Percentiles rank a stretch among this genome's conserved stretches.
phyloP scores from a whole-genome alignment of 2,888 invertebrate genomes.

The Pammene fasciana region DNA sequence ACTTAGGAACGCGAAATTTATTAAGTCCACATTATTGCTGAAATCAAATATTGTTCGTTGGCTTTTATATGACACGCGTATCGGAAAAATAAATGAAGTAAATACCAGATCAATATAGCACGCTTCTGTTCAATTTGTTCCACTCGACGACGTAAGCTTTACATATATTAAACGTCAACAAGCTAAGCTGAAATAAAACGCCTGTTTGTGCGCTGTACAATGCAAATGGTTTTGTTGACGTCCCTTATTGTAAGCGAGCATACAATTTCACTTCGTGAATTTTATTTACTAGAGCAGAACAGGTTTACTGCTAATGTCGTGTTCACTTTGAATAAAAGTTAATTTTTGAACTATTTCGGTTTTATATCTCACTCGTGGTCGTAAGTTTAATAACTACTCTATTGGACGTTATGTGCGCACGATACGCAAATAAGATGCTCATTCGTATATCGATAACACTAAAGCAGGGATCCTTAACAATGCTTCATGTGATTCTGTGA shows the following conservation, averaged over 20 bases:
- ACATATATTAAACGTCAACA: slow-evolving; percentile 47
- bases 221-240: slow-evolving; percentile 32
- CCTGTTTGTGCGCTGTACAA: slow-evolving; percentile 32
- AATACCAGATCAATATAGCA: slow-evolving; percentile 38
- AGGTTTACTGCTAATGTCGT: not conserved
- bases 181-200: slow-evolving; percentile 41
- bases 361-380: too few relatives aligned
- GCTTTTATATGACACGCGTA: too few relatives aligned
- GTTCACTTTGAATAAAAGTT: not conserved
- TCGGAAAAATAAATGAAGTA: slow-evolving; percentile 26
- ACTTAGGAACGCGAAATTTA: too few relatives aligned
- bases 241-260: slow-evolving; percentile 22
- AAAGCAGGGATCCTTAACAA: slow-evolving; percentile 57
- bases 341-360: not conserved
- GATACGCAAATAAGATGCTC: slow-evolving; percentile 32
- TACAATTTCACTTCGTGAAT: slow-evolving; percentile 25
- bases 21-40: too few relatives aligned
- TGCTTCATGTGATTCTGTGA: slow-evolving; percentile 54
- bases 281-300: slow-evolving; percentile 12
- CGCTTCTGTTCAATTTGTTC: slow-evolving; percentile 46
- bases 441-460: slow-evolving; percentile 53
- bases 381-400: not conserved
- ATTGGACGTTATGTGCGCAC: slow-evolving; percentile 20
- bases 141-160: slow-evolving; percentile 43
- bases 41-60: too few relatives aligned